These are phyloP conservation scores for Entomobrya proxima DNA, from an alignment of 2,888 invertebrate genomes.

Conservation along the genomic window DNA sequence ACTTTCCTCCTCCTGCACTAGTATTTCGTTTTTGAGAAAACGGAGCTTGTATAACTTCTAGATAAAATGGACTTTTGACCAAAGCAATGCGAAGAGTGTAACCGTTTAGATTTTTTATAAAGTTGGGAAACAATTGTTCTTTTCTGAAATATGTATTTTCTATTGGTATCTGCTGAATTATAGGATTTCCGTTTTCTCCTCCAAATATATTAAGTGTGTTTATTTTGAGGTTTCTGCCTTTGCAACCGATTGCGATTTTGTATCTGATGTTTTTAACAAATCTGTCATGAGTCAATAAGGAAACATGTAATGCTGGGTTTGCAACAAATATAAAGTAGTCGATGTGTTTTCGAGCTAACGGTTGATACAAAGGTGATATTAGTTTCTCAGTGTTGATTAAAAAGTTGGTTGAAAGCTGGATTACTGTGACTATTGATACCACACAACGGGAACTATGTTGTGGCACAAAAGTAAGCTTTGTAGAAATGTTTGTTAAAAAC, in stretches of 20 bases:
- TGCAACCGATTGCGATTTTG: constrained; percentile 47
- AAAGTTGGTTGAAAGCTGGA: too few species aligned
- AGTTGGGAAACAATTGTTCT: not conserved
- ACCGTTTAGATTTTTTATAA: not conserved
- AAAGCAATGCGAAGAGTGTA: not conserved
- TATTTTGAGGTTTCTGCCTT: not conserved
- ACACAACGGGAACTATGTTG: too few species aligned
- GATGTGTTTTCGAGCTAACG: constrained; percentile 53
- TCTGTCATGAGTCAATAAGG: constrained; percentile 23
- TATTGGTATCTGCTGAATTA: not conserved
- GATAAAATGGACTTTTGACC: too few species aligned
- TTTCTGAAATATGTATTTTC: not conserved
- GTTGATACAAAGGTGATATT: constrained; percentile 47
- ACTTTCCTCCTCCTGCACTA: constrained; percentile 12
- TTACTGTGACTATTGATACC: too few species aligned
- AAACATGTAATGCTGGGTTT: not conserved
- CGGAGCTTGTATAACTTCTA: not conserved
- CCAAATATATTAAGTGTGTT: constrained; percentile 31
- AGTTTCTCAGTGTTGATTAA: too few species aligned
- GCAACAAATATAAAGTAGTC: constrained; percentile 52
- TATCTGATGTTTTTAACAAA: constrained; percentile 45
- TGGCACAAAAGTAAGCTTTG: too few species aligned
- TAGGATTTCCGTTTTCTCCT: not conserved
- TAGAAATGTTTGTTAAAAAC: too few species aligned
- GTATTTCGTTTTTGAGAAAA: not conserved